These are phyloP conservation scores for Fundulus diaphanus DNA, from an alignment of 2,797 vertebrate genomes.

Conservation along the genomic window DNA sequence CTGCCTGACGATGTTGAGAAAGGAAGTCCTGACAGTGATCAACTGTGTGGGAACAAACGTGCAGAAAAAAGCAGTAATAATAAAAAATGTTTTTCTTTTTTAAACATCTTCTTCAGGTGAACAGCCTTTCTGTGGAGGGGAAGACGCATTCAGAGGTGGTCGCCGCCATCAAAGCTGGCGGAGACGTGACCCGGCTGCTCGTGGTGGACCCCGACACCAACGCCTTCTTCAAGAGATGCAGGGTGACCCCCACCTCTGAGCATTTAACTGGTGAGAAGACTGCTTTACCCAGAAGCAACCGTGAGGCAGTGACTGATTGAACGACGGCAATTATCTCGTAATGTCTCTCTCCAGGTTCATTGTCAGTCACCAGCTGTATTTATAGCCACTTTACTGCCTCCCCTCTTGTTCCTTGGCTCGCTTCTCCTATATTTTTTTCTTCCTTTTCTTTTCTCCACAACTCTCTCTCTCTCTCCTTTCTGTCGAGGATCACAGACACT, in stretches of 20 bases:
- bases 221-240: constrained; percentile 91
- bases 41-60: constrained; percentile 58
- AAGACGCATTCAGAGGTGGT: constrained; percentile 91
- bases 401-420: constrained; percentile 2
- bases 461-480: background rate
- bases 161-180: constrained; percentile 86
- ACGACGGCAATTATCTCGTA: constrained; percentile 15
- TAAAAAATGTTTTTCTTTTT: background rate
- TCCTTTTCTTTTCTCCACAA: background rate
- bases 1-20: constrained; percentile 71
- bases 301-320: background rate
- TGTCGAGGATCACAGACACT: constrained; percentile 59
- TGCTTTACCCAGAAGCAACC: background rate
- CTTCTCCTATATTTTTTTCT: constrained; percentile 8
- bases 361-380: constrained; percentile 19
- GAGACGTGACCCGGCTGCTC: constrained; percentile 84
- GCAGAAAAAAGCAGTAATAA: background rate
- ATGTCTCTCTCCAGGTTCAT: constrained; percentile 15
- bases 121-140: constrained; percentile 84
- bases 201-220: constrained; percentile 91
- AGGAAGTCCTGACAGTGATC: constrained; percentile 48
- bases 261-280: constrained; percentile 85
- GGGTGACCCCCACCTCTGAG: constrained; percentile 80
- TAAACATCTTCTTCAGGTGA: constrained; percentile 85
- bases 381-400: constrained; percentile 2